Base-by-base conservation (phyloP, 2,797 vertebrate genomes). In the Babyrousa celebensis region DNA sequence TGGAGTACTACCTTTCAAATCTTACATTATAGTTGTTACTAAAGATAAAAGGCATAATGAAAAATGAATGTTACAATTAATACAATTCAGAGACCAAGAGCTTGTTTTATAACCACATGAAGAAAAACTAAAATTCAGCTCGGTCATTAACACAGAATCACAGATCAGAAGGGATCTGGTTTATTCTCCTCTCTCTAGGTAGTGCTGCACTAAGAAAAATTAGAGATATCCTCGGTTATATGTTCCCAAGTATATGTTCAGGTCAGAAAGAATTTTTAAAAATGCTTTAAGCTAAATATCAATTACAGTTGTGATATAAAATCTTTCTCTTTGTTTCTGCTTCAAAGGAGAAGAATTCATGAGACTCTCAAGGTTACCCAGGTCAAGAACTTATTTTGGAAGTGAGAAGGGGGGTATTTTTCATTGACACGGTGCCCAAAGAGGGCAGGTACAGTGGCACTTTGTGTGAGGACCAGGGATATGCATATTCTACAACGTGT, bases 151-250 rank as follows among this genome's bases (percentile, higher is more conserved):
- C n/a, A 85, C 25, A 29, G 54, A 72, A 72, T 63, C 60, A 77
- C 29, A 78, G 23, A 88, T 79, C 36, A 65, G 2, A 79, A 48
- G 2, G 23, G 32, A 32, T 27, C 36, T 85, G 4, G 14, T 71
- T 92, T 82, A 62, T 88, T 83, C 91, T 94, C 17, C 25, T 83
- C 23, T 82, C 21, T 92, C 58, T 17, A 48, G n/a, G 16, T 23
- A 63, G 43, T 36, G 2, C 29, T 60, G 12, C 4, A 48, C 0
- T 56, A 88, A 85, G n/a, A 91, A 71, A 74, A 85, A 58, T 48
- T 15, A 88, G 18, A 63, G 1, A 7, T 83, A 21, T 27, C 20
- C 2, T 90, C 18, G 79, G n/a, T 52, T 68, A 17, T 18, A 48
- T 60, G 14, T 58, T 83, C 18, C 36, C 60, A 95, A 74, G 9